A percentile compares a stretch with the other conserved stretches of the same genome.
These are phyloP conservation scores for Pelodiscus sinensis DNA, from an alignment of 2,113 vertebrate species.

Conservation along the genomic window DNA sequence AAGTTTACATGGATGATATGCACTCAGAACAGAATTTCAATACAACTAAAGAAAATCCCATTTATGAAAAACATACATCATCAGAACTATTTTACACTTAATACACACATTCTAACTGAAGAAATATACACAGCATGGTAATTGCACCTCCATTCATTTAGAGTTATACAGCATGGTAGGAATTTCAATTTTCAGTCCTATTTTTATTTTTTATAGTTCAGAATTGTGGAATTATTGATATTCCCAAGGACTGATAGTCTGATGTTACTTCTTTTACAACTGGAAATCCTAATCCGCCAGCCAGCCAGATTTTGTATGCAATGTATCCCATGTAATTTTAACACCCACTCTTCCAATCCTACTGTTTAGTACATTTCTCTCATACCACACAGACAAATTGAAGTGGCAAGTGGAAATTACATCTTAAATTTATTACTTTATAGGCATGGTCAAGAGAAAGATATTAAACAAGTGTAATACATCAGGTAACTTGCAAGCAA, in stretches of 20 bases:
- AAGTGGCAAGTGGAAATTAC: slow-evolving; percentile 7
- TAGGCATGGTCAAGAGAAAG: background rate
- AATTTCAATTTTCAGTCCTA: background rate
- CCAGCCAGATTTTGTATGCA: background rate
- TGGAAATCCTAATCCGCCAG: background rate
- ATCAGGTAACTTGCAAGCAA: background rate
- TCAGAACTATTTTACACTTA: background rate
- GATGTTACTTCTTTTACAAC: background rate
- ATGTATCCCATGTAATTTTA: background rate
- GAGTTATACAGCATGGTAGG: background rate
- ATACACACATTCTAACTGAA: background rate
- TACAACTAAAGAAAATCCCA: background rate
- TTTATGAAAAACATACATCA: background rate
- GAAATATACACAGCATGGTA: background rate
- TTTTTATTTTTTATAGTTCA: background rate
- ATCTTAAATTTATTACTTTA: slow-evolving; percentile 3
- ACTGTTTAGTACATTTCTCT: background rate
- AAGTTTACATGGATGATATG: accelerated
- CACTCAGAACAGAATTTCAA: background rate
- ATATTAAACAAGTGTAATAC: background rate
- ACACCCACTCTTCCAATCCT: background rate
- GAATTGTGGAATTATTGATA: background rate
- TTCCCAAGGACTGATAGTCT: background rate
- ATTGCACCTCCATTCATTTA: too few relatives aligned
- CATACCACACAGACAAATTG: background rate